Evolutionary conservation across 2,113 vertebrate species (phyloP).

Genomic region (Perognathus longimembris): DNA sequence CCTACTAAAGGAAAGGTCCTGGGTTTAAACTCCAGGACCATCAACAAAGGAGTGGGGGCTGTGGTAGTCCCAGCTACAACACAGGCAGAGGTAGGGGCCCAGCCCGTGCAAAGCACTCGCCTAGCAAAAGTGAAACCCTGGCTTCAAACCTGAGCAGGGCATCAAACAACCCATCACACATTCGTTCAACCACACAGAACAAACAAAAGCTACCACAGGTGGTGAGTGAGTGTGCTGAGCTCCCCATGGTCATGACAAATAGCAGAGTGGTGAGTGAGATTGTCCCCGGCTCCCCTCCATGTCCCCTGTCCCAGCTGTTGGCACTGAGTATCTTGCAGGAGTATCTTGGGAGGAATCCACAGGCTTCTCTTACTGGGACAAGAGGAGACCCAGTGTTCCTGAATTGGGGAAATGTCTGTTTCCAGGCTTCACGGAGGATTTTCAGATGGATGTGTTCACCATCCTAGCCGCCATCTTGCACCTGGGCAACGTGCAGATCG

Average conservation of each 20-base stretch:
- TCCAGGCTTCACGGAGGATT: conserved; percentile 92
- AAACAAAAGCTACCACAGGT: background rate
- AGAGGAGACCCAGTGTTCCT: conserved; percentile 7
- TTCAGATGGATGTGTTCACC: conserved; percentile 94
- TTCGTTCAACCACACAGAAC: background rate
- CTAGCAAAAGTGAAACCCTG: too few species aligned
- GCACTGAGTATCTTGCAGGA: background rate
- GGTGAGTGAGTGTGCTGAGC: background rate
- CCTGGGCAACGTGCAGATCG: conserved; percentile 94
- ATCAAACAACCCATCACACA: too few species aligned
- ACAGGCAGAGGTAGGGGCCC: too few species aligned
- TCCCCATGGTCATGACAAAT: background rate
- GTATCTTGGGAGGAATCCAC: background rate
- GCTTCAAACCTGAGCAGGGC: too few species aligned
- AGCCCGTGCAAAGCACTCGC: too few species aligned
- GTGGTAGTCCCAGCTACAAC: background rate
- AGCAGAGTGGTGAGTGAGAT: background rate
- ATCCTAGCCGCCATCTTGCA: conserved; percentile 95
- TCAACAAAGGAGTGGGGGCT: too few species aligned
- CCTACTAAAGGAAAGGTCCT: too few species aligned
- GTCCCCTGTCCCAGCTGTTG: background rate
- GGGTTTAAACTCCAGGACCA: too few species aligned
- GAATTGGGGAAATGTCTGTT: conserved; percentile 53
- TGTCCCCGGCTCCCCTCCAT: background rate
- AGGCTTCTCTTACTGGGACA: background rate